Evolutionary conservation across 2,797 vertebrate species (phyloP).

Genomic region (Ceyx erithaca): DNA sequence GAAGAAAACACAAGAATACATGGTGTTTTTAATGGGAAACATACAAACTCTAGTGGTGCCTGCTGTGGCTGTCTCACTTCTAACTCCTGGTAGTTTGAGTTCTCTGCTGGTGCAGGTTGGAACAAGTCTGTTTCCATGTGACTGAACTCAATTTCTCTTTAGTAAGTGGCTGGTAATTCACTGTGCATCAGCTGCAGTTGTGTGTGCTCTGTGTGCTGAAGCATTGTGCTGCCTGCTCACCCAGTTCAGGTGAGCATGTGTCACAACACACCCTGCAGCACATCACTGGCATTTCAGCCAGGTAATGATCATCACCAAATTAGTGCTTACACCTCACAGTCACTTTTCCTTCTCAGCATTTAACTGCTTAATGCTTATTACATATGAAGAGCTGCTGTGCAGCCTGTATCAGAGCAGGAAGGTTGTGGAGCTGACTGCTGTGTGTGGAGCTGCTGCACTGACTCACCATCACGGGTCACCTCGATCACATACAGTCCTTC

Average conservation of each 20-base stretch:
- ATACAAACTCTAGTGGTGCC: background rate
- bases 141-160: background rate
- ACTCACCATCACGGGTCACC: constrained; percentile 93
- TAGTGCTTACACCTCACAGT: background rate
- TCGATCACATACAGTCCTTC: constrained; percentile 96
- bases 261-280: background rate
- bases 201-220: background rate
- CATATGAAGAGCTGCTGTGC: background rate
- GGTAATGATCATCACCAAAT: background rate
- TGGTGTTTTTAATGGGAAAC: background rate
- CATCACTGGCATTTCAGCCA: constrained; percentile 16
- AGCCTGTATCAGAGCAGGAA: background rate
- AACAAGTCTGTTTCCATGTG: background rate
- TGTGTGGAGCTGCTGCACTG: background rate
- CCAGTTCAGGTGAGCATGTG: background rate
- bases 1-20: background rate
- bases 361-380: background rate
- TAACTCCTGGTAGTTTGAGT: background rate
- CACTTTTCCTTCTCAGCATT: background rate
- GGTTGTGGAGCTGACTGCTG: constrained; percentile 3
- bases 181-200: background rate
- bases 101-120: background rate
- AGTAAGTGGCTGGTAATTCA: background rate
- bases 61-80: background rate
- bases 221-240: background rate